Base-by-base conservation (phyloP, 2,888 invertebrate species). In the Mylabris sibirica region DNA sequence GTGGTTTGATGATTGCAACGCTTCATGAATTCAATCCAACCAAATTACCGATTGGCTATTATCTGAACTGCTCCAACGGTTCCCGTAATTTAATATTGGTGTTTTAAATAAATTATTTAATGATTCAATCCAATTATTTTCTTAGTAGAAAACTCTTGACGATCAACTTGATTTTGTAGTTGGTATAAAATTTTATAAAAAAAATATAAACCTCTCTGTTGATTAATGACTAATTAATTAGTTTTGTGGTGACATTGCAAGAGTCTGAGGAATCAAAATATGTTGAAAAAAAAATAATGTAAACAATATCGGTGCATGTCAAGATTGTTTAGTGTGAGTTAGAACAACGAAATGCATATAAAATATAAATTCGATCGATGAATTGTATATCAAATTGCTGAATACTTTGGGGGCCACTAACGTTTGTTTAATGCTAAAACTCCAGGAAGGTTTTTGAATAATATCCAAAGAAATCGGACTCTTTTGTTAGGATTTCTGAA, bases 1-100 rank as follows among this genome's bases (percentile, higher is more conserved):
- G n/a, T 24, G 68, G 67, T 70, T 73, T 70, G 64, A 67, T 65
- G 66, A 64, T 73, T 73, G 68, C 72, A 66, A 62, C 67, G 64
- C 44, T 66, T 57, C 26, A 49, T 66, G 66, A 53, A 35, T 62
- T 62, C 61, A 61, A 62, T 44, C 44, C 34, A 30, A 49, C 57
- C 68, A 41, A 60, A 49, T 41, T 30, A 24, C 20, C 65, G 65
- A 66, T 70, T 68, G 65, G 67, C 65, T 60, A 70, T 70, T 70
- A 68, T 68, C 64, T 62, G 68, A 70, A 66, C 64, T 65, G 53
- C 64, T 72, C 66, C 65, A 65, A 68, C 64, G 60, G 57, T 72
- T 66, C 64, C 53, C n/a, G 67, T 62, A 44, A 34, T 59, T 20
- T 20, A 20, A 20, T 49, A 22, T 22, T 64, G 66, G 57, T 61